Percentiles rank a stretch among this genome's conserved stretches.
These are phyloP conservation scores for Vanacampus margaritifer DNA, from an alignment of 2,113 vertebrate species.

Conservation along the genomic window DNA sequence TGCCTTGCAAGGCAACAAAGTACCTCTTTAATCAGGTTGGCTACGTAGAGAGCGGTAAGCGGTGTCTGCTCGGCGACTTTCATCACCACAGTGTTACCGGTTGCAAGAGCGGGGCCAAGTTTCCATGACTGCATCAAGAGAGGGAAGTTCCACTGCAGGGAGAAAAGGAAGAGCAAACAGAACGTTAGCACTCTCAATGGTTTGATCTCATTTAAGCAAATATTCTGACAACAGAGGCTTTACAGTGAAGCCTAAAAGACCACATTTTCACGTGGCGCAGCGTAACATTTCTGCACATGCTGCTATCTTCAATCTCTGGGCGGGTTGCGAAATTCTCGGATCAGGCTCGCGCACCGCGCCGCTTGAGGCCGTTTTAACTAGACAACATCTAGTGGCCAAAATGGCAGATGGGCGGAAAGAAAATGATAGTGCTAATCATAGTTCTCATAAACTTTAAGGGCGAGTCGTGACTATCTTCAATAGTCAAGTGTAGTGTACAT, in stretches of 20 bases:
- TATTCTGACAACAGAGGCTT: neutral
- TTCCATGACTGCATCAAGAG: slow-evolving; percentile 96
- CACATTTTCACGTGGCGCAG: neutral
- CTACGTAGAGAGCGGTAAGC: slow-evolving; percentile 87
- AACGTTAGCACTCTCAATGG: neutral
- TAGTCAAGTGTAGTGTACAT: neutral
- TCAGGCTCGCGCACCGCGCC: neutral
- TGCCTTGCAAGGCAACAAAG: neutral
- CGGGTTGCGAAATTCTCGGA: neutral
- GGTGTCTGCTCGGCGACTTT: slow-evolving; percentile 94
- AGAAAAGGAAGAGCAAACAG: neutral
- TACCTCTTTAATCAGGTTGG: slow-evolving; percentile 90
- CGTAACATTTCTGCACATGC: neutral
- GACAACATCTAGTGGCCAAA: neutral
- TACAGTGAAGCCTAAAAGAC: neutral
- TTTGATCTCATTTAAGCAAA: neutral
- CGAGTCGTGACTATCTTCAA: neutral
- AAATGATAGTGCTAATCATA: neutral
- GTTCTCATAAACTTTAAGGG: neutral
- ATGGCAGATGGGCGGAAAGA: neutral
- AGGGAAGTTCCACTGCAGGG: slow-evolving; percentile 91
- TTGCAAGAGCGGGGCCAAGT: slow-evolving; percentile 89
- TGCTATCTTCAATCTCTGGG: neutral
- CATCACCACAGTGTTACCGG: slow-evolving; percentile 95
- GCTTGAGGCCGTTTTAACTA: neutral